Percentiles rank a stretch among this genome's conserved stretches.
Conservation (phyloP, 2,888 invertebrate genomes). For the Lycia hirtaria region DNA sequence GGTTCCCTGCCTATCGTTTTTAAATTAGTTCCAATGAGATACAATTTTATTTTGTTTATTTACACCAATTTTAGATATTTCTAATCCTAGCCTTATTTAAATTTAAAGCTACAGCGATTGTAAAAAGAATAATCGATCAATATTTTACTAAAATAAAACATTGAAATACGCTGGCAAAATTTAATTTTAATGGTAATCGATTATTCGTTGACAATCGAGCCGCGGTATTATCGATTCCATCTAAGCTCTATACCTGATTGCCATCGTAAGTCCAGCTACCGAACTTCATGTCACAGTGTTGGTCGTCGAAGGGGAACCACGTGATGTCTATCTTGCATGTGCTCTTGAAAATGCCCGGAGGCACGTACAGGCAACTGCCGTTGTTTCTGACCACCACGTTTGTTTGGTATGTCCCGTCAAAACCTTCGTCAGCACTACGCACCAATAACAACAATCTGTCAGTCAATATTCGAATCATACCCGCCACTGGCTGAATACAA, state of each 20-base stretch:
- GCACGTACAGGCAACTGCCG: conserved; percentile 99
- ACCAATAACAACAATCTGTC: conserved; percentile 67
- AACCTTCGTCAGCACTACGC: conserved; percentile 99
- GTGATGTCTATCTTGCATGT: conserved; percentile 99
- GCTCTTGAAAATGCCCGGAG: conserved; percentile 99
- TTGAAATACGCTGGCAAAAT: neutral
- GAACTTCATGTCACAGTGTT: conserved; percentile 99
- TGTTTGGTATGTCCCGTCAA: conserved; percentile 99
- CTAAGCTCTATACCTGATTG: conserved; percentile 90
- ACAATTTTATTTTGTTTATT: conserved; percentile 31
- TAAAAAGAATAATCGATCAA: conserved; percentile 33
- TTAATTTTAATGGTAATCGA: conserved; percentile 15
- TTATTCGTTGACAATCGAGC: conserved; percentile 32
- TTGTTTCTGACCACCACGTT: conserved; percentile 99
- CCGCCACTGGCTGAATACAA: conserved; percentile 1
- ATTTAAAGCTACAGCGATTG: conserved; percentile 37
- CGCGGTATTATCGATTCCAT: conserved; percentile 26
- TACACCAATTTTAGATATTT: conserved; percentile 5
- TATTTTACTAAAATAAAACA: neutral
- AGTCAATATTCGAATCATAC: conserved; percentile 40
- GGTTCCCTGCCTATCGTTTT: conserved; percentile 52
- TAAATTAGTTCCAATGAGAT: conserved; percentile 33
- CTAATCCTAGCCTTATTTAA: conserved; percentile 28
- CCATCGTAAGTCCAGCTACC: conserved; percentile 99
- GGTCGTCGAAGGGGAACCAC: conserved; percentile 99